Evolutionary conservation across 2,888 invertebrate species (phyloP).

Genomic region (Noctua fimbriata): DNA sequence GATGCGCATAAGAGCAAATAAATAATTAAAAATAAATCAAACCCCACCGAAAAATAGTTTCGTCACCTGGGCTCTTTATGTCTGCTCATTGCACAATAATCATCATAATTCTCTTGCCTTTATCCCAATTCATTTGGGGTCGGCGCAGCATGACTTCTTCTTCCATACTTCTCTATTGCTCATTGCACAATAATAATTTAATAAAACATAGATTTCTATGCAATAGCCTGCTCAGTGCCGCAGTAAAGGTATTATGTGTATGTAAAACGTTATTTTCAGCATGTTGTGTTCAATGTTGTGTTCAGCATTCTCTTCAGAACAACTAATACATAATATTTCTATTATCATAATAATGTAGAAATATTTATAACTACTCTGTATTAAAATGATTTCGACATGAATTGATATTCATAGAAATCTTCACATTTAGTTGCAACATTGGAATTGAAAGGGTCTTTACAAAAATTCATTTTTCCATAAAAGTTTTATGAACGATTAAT

Average conservation of each 20-base stretch:
- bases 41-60: too few species aligned
- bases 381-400: background rate
- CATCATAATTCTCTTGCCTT: too few species aligned
- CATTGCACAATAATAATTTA: background rate
- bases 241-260: background rate
- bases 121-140: too few species aligned
- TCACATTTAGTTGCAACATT: slow-evolving; percentile 7
- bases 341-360: slow-evolving; percentile 4
- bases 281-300: too few species aligned
- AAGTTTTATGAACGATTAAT: background rate
- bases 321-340: background rate
- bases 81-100: background rate
- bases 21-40: too few species aligned
- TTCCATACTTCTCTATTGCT: too few species aligned
- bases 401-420: slow-evolving; percentile 30
- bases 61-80: background rate
- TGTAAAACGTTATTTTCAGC: too few species aligned
- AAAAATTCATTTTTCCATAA: slow-evolving; percentile 1
- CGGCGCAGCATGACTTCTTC: too few species aligned
- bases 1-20: too few species aligned
- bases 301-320: background rate
- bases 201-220: background rate
- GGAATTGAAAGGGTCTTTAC: slow-evolving; percentile 2
- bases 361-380: background rate
- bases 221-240: background rate